These are phyloP conservation scores for Trogon melanurus DNA, from an alignment of 2,113 vertebrate species.

Conservation along the genomic window DNA sequence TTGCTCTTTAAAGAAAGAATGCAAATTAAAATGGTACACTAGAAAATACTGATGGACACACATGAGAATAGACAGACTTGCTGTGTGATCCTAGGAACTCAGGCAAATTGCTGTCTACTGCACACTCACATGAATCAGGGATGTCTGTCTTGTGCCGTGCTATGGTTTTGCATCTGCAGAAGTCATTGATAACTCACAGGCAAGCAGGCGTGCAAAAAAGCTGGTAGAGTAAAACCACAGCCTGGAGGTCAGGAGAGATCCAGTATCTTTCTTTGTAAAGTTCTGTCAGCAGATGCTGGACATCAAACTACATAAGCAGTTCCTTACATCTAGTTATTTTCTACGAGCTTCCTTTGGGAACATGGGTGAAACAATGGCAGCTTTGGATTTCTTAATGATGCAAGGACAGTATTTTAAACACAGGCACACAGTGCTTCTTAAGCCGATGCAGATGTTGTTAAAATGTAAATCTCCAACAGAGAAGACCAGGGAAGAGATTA, in stretches of 20 bases:
- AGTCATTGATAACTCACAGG: background rate
- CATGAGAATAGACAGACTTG: background rate
- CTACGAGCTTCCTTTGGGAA: background rate
- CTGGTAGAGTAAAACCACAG: background rate
- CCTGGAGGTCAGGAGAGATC: background rate
- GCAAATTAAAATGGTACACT: fast-evolving
- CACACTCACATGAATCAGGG: background rate
- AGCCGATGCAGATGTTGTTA: background rate
- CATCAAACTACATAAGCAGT: background rate
- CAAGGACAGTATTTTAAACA: background rate
- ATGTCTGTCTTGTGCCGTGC: background rate
- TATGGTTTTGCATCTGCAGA: background rate
- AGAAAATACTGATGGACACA: background rate
- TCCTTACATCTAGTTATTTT: background rate
- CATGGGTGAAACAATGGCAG: background rate
- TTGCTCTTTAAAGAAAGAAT: background rate
- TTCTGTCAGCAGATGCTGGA: background rate
- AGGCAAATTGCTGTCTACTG: background rate
- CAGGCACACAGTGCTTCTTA: background rate
- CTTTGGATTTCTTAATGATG: background rate
- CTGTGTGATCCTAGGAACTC: background rate
- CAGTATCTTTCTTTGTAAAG: background rate
- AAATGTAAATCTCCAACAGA: background rate
- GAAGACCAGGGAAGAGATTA: background rate
- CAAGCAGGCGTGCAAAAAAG: background rate